Percentiles rank a stretch among this genome's conserved stretches.
These are phyloP conservation scores for Ophioninae sp. DNA, from an alignment of 2,888 invertebrate genomes.

Conservation along the genomic window DNA sequence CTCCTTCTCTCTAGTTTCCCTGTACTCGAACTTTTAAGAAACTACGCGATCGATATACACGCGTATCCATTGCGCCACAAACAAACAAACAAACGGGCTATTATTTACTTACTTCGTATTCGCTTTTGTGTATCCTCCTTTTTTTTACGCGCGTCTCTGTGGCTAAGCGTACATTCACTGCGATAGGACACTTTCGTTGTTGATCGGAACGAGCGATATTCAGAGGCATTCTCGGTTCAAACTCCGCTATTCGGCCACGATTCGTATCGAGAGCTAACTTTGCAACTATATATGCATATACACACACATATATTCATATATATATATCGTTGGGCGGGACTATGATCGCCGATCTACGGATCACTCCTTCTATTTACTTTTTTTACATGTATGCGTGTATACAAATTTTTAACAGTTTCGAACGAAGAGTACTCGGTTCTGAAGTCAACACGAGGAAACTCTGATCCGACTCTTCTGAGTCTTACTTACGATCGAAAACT, in stretches of 20 bases:
- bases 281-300: slow-evolving; percentile 23
- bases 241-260: slow-evolving; percentile 50
- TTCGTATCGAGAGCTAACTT: slow-evolving; percentile 69
- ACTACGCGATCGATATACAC: slow-evolving; percentile 38
- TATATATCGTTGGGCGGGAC: not conserved
- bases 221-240: slow-evolving; percentile 17
- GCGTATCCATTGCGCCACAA: slow-evolving; percentile 15
- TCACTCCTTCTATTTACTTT: too few relatives aligned
- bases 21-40: not conserved
- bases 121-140: slow-evolving; percentile 31
- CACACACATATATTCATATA: not conserved
- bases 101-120: slow-evolving; percentile 48
- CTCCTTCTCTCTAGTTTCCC: too few relatives aligned
- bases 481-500: not conserved
- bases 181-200: not conserved
- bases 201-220: slow-evolving; percentile 1
- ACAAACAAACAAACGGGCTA: slow-evolving; percentile 37
- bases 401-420: not conserved
- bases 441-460: not conserved
- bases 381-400: too few relatives aligned
- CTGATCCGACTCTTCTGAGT: not conserved
- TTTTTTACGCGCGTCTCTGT: slow-evolving; percentile 18
- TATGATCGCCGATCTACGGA: too few relatives aligned
- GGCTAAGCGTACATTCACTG: not conserved
- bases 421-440: not conserved